Percentiles rank a stretch among this genome's conserved stretches.
These are phyloP conservation scores for Tuberolachnus salignus DNA, from an alignment of 2,888 invertebrate species.

Conservation along the genomic window DNA sequence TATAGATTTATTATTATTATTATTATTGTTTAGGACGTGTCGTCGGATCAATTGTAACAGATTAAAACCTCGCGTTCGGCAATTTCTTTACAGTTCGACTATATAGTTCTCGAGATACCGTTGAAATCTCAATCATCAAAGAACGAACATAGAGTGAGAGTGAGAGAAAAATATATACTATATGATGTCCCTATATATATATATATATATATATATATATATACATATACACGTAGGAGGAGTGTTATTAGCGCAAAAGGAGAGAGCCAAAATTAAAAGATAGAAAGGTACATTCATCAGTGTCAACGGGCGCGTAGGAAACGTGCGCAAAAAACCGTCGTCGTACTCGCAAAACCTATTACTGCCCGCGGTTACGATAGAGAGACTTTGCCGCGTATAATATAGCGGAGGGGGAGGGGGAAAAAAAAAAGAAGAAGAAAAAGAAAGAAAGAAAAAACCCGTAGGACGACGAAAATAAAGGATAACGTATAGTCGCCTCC, in stretches of 20 bases:
- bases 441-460: neutral
- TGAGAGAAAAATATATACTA: neutral
- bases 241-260: neutral
- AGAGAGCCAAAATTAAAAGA: constrained; percentile 45
- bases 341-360: constrained; percentile 41
- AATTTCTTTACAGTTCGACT: too few species aligned
- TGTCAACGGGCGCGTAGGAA: constrained; percentile 32
- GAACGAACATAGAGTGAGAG: too few species aligned
- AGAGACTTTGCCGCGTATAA: neutral
- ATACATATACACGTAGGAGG: constrained; percentile 11
- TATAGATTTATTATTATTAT: too few species aligned
- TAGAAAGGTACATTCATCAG: constrained; percentile 49
- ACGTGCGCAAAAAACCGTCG: constrained; percentile 29
- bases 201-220: too few species aligned
- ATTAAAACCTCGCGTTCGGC: too few species aligned
- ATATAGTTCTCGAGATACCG: neutral
- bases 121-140: neutral
- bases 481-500: constrained; percentile 20
- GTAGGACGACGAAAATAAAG: constrained; percentile 19
- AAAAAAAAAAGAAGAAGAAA: neutral
- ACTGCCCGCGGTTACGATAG: constrained; percentile 7
- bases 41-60: too few species aligned
- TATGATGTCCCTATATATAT: neutral
- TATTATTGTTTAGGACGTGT: too few species aligned
- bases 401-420: constrained; percentile 3